These are phyloP conservation scores for Brachyhypopomus gauderio DNA, from an alignment of 2,113 vertebrate species.

Conservation along the genomic window DNA sequence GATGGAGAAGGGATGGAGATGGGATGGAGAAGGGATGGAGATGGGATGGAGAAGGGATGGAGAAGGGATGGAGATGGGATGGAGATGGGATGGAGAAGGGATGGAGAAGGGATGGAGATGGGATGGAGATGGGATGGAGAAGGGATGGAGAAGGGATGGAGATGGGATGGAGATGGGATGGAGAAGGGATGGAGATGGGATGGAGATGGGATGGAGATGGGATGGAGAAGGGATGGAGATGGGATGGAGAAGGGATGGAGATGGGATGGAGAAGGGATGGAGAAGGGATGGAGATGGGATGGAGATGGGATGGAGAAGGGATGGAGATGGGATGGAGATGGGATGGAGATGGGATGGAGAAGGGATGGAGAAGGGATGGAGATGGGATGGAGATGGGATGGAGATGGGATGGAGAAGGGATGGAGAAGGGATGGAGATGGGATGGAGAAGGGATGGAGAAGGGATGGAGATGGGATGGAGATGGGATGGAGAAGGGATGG, in stretches of 20 bases:
- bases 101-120: conserved; percentile 30
- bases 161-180: conserved; percentile 28
- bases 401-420: conserved; percentile 29
- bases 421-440: conserved; percentile 31
- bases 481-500: too few species aligned
- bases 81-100: too few species aligned
- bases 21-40: conserved; percentile 30
- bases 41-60: too few species aligned
- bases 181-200: conserved; percentile 31
- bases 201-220: conserved; percentile 30
- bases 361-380: too few species aligned
- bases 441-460: too few species aligned
- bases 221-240: conserved; percentile 28
- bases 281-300: conserved; percentile 31
- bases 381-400: conserved; percentile 29
- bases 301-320: too few species aligned
- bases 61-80: conserved; percentile 31
- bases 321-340: conserved; percentile 29
- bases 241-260: conserved; percentile 30
- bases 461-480: conserved; percentile 30
- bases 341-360: conserved; percentile 30
- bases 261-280: too few species aligned
- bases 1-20: conserved; percentile 28
- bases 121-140: too few species aligned
- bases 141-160: too few species aligned